Percentiles rank a stretch among this genome's conserved stretches.
Conservation (phyloP, 2,888 invertebrate species). For the Clusia tigrina region DNA sequence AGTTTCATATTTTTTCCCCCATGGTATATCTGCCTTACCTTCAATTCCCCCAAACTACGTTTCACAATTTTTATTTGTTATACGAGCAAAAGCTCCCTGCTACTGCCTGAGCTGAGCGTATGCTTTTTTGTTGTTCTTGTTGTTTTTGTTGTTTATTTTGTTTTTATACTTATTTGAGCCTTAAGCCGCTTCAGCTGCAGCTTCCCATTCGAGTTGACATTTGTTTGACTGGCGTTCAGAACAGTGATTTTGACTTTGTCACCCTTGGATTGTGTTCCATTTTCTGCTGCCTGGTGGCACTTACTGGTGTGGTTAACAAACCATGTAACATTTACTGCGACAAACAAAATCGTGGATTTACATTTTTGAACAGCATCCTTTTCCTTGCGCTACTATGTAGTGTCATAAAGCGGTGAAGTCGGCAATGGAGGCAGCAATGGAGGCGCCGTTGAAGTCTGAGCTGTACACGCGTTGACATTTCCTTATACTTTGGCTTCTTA, state of each 20-base stretch:
- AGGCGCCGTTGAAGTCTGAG: no score
- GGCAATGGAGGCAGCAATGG: no score
- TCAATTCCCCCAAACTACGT: no score
- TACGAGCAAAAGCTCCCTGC: no score
- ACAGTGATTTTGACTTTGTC: slow-evolving; percentile 32
- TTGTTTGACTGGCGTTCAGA: slow-evolving; percentile 25
- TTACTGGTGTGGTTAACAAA: slow-evolving; percentile 54
- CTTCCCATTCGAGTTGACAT: slow-evolving; percentile 17
- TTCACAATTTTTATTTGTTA: no score
- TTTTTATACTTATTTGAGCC: slow-evolving; percentile 23
- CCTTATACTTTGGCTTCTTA: slow-evolving; percentile 34
- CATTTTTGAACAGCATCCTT: slow-evolving; percentile 41
- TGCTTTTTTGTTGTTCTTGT: no score
- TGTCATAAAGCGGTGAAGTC: neutral
- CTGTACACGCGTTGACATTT: neutral
- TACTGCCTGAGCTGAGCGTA: no score
- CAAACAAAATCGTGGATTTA: slow-evolving; percentile 57
- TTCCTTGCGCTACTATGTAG: neutral
- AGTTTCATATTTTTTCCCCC: no score
- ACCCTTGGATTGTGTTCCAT: slow-evolving; percentile 12
- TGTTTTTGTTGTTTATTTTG: no score
- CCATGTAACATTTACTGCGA: slow-evolving; percentile 50
- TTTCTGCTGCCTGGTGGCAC: neutral
- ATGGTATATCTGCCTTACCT: no score
- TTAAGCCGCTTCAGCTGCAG: slow-evolving; percentile 24